Conservation (phyloP, 2,797 vertebrate species). For the Fistularia tabacaria region DNA sequence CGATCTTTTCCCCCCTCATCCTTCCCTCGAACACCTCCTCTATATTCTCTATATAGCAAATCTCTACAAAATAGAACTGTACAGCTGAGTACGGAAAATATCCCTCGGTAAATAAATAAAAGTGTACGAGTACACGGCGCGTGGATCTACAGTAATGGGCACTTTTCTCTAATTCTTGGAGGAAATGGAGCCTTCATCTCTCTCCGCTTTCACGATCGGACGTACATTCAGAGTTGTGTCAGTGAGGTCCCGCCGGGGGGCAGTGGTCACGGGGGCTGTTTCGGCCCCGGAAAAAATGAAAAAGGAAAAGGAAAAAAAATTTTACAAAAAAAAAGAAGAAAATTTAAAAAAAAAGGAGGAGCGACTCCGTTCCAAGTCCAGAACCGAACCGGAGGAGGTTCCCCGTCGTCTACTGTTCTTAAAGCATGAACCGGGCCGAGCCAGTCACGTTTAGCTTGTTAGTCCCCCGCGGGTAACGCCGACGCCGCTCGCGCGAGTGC, state of each 20-base stretch:
- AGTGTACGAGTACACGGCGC: constrained; percentile 49
- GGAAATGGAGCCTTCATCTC: constrained; percentile 40
- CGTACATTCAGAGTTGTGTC: constrained; percentile 73
- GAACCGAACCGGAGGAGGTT: constrained; percentile 26
- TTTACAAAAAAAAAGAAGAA: not conserved
- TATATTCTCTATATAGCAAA: constrained; percentile 66
- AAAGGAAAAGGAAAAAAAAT: not conserved
- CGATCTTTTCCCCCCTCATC: constrained; percentile 37
- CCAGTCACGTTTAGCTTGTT: constrained; percentile 38
- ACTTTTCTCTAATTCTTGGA: constrained; percentile 44
- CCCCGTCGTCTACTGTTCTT: constrained; percentile 22
- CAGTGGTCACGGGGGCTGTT: constrained; percentile 45
- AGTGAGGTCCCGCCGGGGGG: constrained; percentile 62
- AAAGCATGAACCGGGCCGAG: constrained; percentile 44
- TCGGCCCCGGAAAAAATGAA: too few species aligned
- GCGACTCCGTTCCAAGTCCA: constrained; percentile 20
- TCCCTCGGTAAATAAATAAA: constrained; percentile 73
- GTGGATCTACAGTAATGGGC: constrained; percentile 50
- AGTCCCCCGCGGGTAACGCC: constrained; percentile 39
- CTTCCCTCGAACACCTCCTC: constrained; percentile 14
- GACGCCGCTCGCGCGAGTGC: too few species aligned
- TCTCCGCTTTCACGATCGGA: constrained; percentile 38
- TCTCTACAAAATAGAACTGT: constrained; percentile 76
- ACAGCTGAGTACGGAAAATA: constrained; percentile 76
- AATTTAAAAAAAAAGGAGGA: constrained; percentile 24